Evolutionary conservation across 2,797 vertebrate species (phyloP), one percentile per base, ranked within the genome.

Genomic region (Mastacembelus armatus): DNA sequence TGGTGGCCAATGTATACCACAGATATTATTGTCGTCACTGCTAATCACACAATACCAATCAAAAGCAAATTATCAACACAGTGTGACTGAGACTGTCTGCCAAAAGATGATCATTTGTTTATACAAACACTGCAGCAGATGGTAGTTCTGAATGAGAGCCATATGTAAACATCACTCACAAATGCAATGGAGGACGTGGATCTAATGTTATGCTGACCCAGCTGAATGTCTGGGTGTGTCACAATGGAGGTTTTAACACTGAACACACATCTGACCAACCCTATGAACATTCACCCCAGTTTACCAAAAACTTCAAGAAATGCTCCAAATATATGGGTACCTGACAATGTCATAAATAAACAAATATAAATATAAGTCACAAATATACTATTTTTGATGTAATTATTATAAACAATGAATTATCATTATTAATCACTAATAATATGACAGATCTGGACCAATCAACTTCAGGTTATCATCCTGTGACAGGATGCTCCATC

Each of bases 101-200:
- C 70, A 79, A 73, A 42, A 42, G 44, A 65, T 54, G 29, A 56
- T 50, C 11, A 2, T 66, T 62, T 55, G 67, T 76, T 74, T 77
- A 66, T 67, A 60, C 55, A 69, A 66, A 80, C 63, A 75, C n/a
- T 18, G 19, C 56, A 77, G 61, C 72, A 82, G 82, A 86, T 82
- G 84, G 80, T 44, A 4, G 30, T 52, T 80, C 63, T 81, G 80
- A 79, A 77, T 24, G 22, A 26, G 54, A 77, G 78, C 74, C 80
- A 78, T 47, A 62, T 5, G 47, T 66, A 78, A 74, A 80, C 60
- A 59, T 71, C 47, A 50, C 45, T 60, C 67, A 49, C 48, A 52
- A 71, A 71, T 62, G 24, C n/a, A 40, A 59, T 19, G 35, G 35
- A 57, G 51, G n/a, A 49, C 62, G 21, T 43, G 55, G 36, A 57